Base-by-base conservation (phyloP, 2,888 invertebrate species). In the Melinaea marsaeus region DNA sequence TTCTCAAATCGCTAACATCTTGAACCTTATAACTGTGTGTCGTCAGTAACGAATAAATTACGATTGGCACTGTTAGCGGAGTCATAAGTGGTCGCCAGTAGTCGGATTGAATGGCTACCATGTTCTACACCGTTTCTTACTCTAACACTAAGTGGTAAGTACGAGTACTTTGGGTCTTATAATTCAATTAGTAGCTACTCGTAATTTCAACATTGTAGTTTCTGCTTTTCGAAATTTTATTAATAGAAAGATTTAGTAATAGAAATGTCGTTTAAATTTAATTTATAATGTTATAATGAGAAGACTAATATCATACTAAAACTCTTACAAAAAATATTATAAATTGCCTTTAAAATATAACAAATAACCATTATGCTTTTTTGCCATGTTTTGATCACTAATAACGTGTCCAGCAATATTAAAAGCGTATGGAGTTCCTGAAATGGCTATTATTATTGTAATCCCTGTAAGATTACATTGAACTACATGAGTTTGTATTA, bases 41-140 rank as follows among this genome's bases (percentile, higher is more conserved):
- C 76, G 79, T 74, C 74, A 76, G 77, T 75, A 78, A 79, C 81
- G 81, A 78, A 87, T 87, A 87, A 87, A 87, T 87, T 87, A 86
- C 81, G 78, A 83, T 81, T 75, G 84, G 80, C 76, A 77, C 77
- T 79, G 75, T 77, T 75, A 80, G 80, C 70, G 75, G 76, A 79
- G 85, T n/a, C n/a, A n/a, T n/a, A n/a, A 87, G 86, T 77, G 84
- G 83, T 70, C 74, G 79, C 80, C 84, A 85, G 76, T 75, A 78
- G 78, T 75, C 78, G 69, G 80, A 82, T 83, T 83, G 82, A 58
- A 81, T 80, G 81, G 84, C 80, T 78, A 80, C 80, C 76, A 73
- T 78, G 80, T 75, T 74, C 75, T 69, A 67, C 65, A 54, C 45
- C 48, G 51, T 47, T 51, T 58, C 64, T 58, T 67, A 48, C 63